Evolutionary conservation across 2,888 invertebrate species (phyloP), one percentile per base, ranked within the genome.

Genomic region (Cataglyphis livida): DNA sequence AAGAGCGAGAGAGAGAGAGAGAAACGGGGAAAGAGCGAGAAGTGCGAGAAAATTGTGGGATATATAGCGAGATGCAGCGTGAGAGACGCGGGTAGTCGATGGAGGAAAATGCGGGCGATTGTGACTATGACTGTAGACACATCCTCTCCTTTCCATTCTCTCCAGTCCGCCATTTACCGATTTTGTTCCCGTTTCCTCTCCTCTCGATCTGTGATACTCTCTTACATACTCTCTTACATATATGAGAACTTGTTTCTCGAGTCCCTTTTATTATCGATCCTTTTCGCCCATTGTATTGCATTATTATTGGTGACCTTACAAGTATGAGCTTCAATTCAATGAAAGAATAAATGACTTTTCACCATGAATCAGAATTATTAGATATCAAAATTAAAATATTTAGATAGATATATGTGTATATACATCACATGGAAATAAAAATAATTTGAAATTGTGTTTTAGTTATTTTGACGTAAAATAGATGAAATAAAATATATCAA

Each of bases 51-150:
- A 81, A 71, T 59, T 48, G 64, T 35, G 32, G 21, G 54, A n/a
- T 44, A n/a, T 51, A 51, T 51, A 59, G 57, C 21, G 41, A 79
- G 68, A 35, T 32, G 78, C 59, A 71, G 35, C 57, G 44, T 12
- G 38, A 32, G 28, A 25, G 21, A 21, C 57, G 71, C 32, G 44
- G 32, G 41, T 44, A 35, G 81, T 75, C 81, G 81, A 76, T 73
- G 79, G 38, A 64, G 51, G 62, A 76, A 75, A 75, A 75, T 76
- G 51, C 81, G 74, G 66, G 84, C 62, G 84, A 79, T 79, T 57
- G 64, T 66, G 73, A 81, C 70, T 82, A 57, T 25, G 78, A 51
- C 38, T n/a, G 75, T 73, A 51, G 76, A 81, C 62, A 38, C 59
- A 44, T 79, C 57, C 35, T n/a, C 68, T 59, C 25, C 25, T 59